Evolutionary conservation across 30 jellyfish, hydroid and myxozoan genomes (phyloP), one percentile per base, ranked within the genome.

Genomic region (Aurelia coerulea): DNA sequence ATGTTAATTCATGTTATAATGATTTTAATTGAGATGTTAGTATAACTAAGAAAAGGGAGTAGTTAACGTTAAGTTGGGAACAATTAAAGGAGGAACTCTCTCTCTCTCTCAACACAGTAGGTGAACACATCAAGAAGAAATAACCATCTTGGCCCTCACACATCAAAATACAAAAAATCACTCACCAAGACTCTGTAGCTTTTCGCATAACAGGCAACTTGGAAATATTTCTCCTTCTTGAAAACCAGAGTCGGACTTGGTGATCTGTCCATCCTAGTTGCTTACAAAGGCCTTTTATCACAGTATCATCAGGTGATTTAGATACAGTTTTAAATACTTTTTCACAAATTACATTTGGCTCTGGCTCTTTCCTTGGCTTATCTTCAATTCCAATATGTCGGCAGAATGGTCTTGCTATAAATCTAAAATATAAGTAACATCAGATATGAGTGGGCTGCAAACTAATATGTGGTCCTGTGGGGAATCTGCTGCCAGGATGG

Each of bases 101-200:
- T 23, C 29, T 23, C 51, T 39, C 51, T 37, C 49, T 39, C 51
- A 2, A 39, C 6, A 39, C 51, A 39, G 51, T 39, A 2, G 51
- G 51, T 39, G 51, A 39, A 39, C 51, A 3, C 29, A 39, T 39
- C 0, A 9, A 39, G 6, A 39, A 46, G 14, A 9, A 9, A 7
- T 13, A 13, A 46, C 56, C 56, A 7, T 46, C 56, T 46, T 6
- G 56, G 56, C 56, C 2, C 56, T 46, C 12, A 9, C 56, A 46
- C 56, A 46, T 46, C 56, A 9, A 46, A 14, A 46, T 6, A 46
- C 14, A 46, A 46, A 42, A 7, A 46, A 4, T 7, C 56, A 46
- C 84, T 34, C 59, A 82, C 97, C 97, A 89, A 12, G 97, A 82
- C 68, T 95, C 99, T 1, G 99, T 89, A 11, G 99, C 99, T 73